These are phyloP conservation scores for Trachelus stipa DNA, from an alignment of 2,888 invertebrate species.

Conservation along the genomic window DNA sequence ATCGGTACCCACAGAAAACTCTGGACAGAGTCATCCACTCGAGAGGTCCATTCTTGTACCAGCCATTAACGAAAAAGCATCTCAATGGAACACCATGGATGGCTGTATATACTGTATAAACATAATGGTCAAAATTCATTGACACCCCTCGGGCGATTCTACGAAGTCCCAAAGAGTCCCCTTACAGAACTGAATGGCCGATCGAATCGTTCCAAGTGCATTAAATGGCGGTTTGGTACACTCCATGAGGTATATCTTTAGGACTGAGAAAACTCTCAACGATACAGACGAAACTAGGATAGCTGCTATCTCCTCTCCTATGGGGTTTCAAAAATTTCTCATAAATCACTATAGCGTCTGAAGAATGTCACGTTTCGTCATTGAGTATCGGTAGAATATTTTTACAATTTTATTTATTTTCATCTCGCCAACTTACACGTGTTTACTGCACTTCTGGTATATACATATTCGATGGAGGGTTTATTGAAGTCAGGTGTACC, in stretches of 20 bases:
- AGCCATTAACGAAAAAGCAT: neutral
- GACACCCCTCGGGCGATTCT: slow-evolving; percentile 8
- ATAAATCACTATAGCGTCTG: neutral
- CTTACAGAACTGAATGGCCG: slow-evolving; percentile 13
- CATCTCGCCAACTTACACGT: neutral
- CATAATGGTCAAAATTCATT: slow-evolving; percentile 20
- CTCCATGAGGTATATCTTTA: slow-evolving; percentile 6
- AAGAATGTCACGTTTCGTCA: neutral
- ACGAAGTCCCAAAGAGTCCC: neutral
- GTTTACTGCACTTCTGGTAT: neutral
- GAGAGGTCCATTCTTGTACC: neutral
- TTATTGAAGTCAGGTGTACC: neutral
- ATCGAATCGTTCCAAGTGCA: slow-evolving; percentile 20
- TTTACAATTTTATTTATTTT: neutral
- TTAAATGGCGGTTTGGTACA: slow-evolving; percentile 17
- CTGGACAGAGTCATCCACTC: slow-evolving; percentile 3
- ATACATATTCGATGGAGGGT: neutral
- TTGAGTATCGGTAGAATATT: neutral
- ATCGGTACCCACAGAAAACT: neutral
- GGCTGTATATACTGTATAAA: neutral
- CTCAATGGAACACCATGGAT: neutral
- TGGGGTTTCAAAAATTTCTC: neutral
- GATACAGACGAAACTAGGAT: neutral
- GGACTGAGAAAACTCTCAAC: neutral
- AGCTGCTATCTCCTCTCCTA: neutral